These are phyloP conservation scores for Rhodophaea formosa DNA, from an alignment of 2,888 invertebrate genomes.

Conservation along the genomic window DNA sequence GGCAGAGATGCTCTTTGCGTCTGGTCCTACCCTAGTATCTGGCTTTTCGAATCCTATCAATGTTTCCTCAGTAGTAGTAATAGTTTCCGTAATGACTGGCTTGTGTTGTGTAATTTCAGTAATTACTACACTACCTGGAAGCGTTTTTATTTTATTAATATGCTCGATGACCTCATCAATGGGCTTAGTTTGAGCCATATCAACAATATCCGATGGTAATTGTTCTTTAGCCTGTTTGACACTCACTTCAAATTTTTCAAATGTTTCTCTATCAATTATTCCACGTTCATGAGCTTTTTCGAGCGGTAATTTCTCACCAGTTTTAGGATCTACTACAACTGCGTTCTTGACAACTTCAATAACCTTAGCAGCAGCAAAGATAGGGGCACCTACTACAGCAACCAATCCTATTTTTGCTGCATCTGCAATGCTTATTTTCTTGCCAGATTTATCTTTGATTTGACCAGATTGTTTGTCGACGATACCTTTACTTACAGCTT, in stretches of 20 bases:
- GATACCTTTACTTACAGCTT: conserved; percentile 89
- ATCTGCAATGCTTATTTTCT: conserved; percentile 85
- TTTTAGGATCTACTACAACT: conserved; percentile 85
- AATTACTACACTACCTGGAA: conserved; percentile 34
- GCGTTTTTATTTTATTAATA: conserved; percentile 31
- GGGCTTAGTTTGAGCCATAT: conserved; percentile 7
- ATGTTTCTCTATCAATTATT: conserved; percentile 76
- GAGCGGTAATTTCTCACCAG: conserved; percentile 85
- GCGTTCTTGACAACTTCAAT: conserved; percentile 82
- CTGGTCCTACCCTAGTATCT: conserved; percentile 33
- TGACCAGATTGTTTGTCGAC: conserved; percentile 86
- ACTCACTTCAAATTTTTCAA: conserved; percentile 49
- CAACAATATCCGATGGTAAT: conserved; percentile 17
- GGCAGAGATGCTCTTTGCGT: conserved; percentile 61
- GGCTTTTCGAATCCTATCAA: conserved; percentile 31
- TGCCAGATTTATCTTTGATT: conserved; percentile 84
- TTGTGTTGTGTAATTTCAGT: conserved; percentile 40
- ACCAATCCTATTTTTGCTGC: conserved; percentile 89
- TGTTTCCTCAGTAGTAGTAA: conserved; percentile 33
- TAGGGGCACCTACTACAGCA: conserved; percentile 87
- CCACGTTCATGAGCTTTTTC: conserved; percentile 87
- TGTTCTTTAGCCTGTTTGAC: conserved; percentile 21
- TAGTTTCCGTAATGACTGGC: conserved; percentile 40
- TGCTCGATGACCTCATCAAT: conserved; percentile 35
- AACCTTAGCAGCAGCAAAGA: conserved; percentile 85